phyloP scores from a whole-genome alignment of 1,140 invertebrate genomes.

The Antheraea pernyi region DNA sequence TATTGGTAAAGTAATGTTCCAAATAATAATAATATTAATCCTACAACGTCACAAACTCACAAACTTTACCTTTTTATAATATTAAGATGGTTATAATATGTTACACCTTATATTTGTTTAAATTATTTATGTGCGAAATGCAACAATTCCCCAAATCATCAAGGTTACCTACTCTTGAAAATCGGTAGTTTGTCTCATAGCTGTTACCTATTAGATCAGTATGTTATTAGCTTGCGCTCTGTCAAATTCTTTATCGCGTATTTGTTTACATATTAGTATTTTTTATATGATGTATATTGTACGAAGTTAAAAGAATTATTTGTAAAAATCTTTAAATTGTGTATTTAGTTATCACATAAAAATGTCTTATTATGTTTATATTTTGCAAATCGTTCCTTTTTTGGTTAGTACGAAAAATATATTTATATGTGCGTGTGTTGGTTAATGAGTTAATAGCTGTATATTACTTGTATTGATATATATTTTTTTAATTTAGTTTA shows the following conservation, averaged over 20 bases:
- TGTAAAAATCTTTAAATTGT: neutral
- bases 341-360: neutral
- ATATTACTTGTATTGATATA: neutral
- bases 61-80: too few relatives aligned
- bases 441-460: neutral
- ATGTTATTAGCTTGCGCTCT: neutral
- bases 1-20: too few relatives aligned
- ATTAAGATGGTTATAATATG: too few relatives aligned
- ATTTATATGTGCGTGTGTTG: neutral
- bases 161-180: too few relatives aligned
- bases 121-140: too few relatives aligned
- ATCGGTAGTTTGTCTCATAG: too few relatives aligned
- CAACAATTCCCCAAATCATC: too few relatives aligned
- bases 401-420: neutral
- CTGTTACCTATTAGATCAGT: neutral
- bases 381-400: neutral
- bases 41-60: too few relatives aligned
- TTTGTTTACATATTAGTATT: neutral
- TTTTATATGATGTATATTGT: neutral
- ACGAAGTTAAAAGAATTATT: neutral
- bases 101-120: too few relatives aligned
- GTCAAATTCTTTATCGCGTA: neutral
- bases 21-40: too few relatives aligned
- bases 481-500: too few relatives aligned
- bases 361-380: slow-evolving; percentile 2